Percentiles rank a stretch among this genome's conserved stretches.
Evolutionary conservation across 2,797 vertebrate genomes (phyloP).

Genomic region (Cetoscarus ocellatus): DNA sequence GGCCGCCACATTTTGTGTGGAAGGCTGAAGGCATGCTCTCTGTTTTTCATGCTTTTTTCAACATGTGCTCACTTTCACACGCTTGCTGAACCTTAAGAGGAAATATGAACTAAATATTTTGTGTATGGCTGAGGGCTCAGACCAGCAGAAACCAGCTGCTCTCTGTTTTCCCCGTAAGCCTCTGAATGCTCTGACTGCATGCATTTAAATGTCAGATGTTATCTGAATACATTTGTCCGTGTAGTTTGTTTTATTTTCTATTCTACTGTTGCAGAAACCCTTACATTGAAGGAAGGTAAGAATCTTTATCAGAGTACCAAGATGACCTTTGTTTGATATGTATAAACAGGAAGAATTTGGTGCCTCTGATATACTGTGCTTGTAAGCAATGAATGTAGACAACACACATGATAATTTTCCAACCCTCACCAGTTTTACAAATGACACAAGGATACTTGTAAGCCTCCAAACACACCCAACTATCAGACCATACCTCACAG

Average conservation of each 20-base stretch:
- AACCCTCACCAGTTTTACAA: too few species aligned
- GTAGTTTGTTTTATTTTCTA: neutral
- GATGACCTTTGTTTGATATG: too few species aligned
- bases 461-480: too few species aligned
- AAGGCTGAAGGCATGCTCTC: constrained; percentile 4
- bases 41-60: neutral
- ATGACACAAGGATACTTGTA: too few species aligned
- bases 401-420: too few species aligned
- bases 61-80: constrained; percentile 4
- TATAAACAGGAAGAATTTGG: too few species aligned
- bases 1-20: neutral
- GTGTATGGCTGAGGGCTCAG: constrained; percentile 28
- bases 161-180: constrained; percentile 23
- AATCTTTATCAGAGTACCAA: too few species aligned
- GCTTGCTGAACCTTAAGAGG: constrained; percentile 23
- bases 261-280: too few species aligned
- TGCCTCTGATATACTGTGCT: too few species aligned
- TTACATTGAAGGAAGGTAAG: too few species aligned
- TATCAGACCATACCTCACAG: too few species aligned
- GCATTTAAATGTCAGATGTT: neutral
- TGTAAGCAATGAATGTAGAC: too few species aligned
- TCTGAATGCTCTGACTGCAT: neutral
- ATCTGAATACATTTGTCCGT: neutral
- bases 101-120: constrained; percentile 23
- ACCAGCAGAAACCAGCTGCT: constrained; percentile 29